A percentile compares a stretch with the other conserved stretches of the same genome.
Evolutionary conservation across 1,140 invertebrate genomes (phyloP).

Genomic region (Drepana arcuata): DNA sequence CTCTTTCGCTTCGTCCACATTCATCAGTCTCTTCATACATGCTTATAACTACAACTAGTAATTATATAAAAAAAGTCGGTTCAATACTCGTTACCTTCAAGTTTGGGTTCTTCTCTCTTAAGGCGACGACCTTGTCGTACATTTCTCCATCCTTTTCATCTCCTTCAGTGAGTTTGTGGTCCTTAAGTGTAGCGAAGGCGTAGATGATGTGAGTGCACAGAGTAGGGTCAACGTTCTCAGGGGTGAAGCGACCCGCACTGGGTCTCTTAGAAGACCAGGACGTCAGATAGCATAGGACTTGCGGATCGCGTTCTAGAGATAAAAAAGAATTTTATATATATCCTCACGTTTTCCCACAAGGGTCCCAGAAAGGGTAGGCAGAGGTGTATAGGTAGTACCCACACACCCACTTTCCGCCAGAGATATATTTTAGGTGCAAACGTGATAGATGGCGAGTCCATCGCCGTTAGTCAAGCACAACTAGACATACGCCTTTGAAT

Average conservation of each 20-base stretch:
- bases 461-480: too few species aligned
- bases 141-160: constrained; percentile 87
- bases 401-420: too few species aligned
- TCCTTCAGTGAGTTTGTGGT: constrained; percentile 83
- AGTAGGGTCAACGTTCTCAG: constrained; percentile 88
- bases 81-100: too few species aligned
- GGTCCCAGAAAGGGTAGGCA: too few species aligned
- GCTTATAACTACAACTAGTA: too few species aligned
- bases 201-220: constrained; percentile 95
- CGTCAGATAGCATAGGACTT: constrained; percentile 94
- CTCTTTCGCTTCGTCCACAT: too few species aligned
- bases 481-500: too few species aligned
- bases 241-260: constrained; percentile 87
- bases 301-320: constrained; percentile 81
- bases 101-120: constrained; percentile 92
- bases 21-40: too few species aligned
- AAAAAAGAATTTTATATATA: constrained; percentile 13
- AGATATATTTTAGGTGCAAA: too few species aligned
- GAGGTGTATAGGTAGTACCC: too few species aligned
- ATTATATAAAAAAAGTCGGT: constrained; percentile 8
- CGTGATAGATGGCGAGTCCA: too few species aligned
- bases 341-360: too few species aligned
- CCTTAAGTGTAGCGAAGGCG: constrained; percentile 91
- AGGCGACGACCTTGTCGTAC: constrained; percentile 85
- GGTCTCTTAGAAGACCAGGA: constrained; percentile 94